phyloP scores from a whole-genome alignment of 1,140 invertebrate species.

The Caenorhabditis remanei region DNA sequence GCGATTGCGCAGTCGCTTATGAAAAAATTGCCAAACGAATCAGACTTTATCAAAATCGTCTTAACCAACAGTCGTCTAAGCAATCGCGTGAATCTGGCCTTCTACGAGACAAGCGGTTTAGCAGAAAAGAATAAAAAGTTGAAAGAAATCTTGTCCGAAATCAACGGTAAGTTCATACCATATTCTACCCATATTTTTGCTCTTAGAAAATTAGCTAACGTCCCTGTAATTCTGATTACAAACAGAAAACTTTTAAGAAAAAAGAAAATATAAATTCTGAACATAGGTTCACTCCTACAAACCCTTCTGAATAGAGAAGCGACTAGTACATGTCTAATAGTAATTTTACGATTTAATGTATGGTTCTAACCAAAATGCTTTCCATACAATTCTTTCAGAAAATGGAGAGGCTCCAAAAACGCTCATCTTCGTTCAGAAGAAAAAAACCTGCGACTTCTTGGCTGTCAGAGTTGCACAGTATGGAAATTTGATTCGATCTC shows the following conservation, averaged over 20 bases:
- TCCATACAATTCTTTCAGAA: background rate
- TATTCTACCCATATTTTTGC: too few species aligned
- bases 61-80: background rate
- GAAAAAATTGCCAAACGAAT: background rate
- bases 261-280: too few species aligned
- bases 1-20: background rate
- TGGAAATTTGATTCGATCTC: background rate
- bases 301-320: too few species aligned
- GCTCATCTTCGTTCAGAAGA: constrained; percentile 1
- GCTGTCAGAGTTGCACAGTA: background rate
- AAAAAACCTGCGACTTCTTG: background rate
- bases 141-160: background rate
- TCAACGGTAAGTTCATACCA: background rate
- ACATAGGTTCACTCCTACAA: too few species aligned
- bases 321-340: too few species aligned
- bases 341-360: too few species aligned
- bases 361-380: too few species aligned
- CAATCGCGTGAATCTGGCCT: background rate
- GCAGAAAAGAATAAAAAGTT: background rate
- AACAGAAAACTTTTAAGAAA: too few species aligned
- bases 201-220: too few species aligned
- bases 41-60: background rate
- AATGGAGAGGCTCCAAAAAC: background rate
- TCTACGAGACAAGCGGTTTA: background rate
- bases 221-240: too few species aligned